Percentiles rank a stretch among this genome's conserved stretches.
phyloP scores from a whole-genome alignment of 2,797 vertebrate genomes.

The Falco concolor region DNA sequence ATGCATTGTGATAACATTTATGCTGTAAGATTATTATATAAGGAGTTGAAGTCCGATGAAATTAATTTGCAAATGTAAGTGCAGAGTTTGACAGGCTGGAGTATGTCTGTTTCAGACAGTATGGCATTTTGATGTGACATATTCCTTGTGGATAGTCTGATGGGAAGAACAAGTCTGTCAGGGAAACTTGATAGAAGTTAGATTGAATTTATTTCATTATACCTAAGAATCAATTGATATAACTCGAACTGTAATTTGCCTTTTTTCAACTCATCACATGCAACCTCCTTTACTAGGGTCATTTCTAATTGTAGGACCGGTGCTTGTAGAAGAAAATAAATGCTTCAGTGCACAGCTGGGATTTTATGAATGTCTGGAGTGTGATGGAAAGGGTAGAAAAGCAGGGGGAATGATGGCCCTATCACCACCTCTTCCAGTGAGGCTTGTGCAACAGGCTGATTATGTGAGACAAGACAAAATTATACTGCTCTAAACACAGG shows the following conservation, averaged over 20 bases:
- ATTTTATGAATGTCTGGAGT: background rate
- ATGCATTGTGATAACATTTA: background rate
- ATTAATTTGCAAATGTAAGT: conserved; percentile 7
- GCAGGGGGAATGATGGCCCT: background rate
- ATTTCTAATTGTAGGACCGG: conserved; percentile 1
- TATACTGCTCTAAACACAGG: background rate
- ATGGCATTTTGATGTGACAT: background rate
- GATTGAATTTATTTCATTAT: conserved; percentile 19
- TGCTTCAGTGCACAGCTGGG: background rate
- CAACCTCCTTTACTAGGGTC: background rate
- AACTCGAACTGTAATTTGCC: background rate
- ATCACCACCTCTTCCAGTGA: background rate
- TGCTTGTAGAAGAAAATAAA: background rate
- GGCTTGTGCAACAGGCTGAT: background rate
- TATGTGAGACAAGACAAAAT: background rate
- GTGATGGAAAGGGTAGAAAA: background rate
- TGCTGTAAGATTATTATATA: background rate
- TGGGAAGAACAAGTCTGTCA: background rate
- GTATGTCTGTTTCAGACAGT: background rate
- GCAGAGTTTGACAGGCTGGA: background rate
- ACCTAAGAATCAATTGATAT: background rate
- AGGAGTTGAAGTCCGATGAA: background rate
- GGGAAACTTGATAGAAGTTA: background rate
- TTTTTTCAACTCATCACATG: background rate
- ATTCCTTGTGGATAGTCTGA: background rate